Evolutionary conservation across 2,888 invertebrate species (phyloP).

Genomic region (Agriotes lineatus): DNA sequence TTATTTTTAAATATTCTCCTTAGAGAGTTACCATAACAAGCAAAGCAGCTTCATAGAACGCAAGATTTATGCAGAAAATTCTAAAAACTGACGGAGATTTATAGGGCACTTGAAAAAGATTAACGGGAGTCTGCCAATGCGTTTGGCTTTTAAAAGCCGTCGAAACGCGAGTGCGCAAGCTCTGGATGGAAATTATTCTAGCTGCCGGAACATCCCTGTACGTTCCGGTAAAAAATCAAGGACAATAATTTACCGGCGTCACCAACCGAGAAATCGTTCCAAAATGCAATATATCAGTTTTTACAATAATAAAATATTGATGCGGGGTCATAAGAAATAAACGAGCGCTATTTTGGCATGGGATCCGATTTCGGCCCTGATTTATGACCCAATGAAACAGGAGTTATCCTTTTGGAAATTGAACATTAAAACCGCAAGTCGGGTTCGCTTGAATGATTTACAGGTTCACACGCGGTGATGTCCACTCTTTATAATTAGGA

Average conservation of each 20-base stretch:
- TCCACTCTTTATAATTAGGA: too few relatives aligned
- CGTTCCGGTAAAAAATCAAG: too few relatives aligned
- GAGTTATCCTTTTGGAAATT: constrained; percentile 21
- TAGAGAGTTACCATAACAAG: too few relatives aligned
- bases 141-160: background rate
- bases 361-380: constrained; percentile 18
- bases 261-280: constrained; percentile 19
- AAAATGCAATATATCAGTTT: constrained; percentile 26
- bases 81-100: constrained; percentile 1
- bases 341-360: constrained; percentile 25
- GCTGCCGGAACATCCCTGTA: too few relatives aligned
- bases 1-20: too few relatives aligned
- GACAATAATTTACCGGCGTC: background rate
- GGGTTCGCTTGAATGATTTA: background rate
- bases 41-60: too few relatives aligned
- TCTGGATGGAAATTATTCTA: too few relatives aligned
- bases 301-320: constrained; percentile 35
- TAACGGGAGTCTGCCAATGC: background rate
- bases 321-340: constrained; percentile 32
- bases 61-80: background rate
- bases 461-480: too few relatives aligned
- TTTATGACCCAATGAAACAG: constrained; percentile 29
- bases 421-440: constrained; percentile 11
- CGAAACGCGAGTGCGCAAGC: background rate
- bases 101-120: constrained; percentile 4